Conservation (phyloP, 2,888 invertebrate species). For the Galeopsomyia nigrocyanea region DNA sequence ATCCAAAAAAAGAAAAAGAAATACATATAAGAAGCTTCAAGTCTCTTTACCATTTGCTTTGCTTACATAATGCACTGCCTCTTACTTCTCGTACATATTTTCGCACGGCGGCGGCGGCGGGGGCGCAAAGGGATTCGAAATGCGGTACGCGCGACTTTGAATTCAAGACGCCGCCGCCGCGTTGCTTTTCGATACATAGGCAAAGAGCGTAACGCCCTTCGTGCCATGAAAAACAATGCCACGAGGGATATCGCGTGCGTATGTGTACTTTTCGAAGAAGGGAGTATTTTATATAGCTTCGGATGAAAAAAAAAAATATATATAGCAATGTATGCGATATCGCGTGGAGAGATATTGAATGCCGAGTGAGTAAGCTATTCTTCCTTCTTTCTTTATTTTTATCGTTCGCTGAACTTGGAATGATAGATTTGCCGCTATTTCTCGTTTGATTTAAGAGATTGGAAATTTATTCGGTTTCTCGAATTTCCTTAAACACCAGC, state of each 20-base stretch:
- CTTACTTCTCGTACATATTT: slow-evolving; percentile 38
- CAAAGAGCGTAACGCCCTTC: background rate
- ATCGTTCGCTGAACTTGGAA: too few relatives aligned
- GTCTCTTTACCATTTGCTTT: slow-evolving; percentile 3
- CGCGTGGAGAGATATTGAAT: background rate
- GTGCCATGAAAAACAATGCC: slow-evolving; percentile 37
- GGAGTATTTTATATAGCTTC: background rate
- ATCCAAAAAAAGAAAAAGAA: background rate
- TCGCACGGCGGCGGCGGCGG: too few relatives aligned
- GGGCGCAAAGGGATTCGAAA: slow-evolving; percentile 16
- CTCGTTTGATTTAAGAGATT: too few relatives aligned
- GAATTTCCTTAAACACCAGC: too few relatives aligned
- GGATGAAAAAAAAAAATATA: background rate
- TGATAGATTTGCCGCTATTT: too few relatives aligned
- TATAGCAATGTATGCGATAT: too few relatives aligned
- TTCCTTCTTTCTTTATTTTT: too few relatives aligned
- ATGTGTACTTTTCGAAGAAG: background rate
- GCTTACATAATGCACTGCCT: slow-evolving; percentile 29
- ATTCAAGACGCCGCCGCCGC: slow-evolving; percentile 31
- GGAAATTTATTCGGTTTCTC: too few relatives aligned
- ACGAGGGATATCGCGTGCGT: background rate
- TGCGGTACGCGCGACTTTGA: slow-evolving; percentile 39
- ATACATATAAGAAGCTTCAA: background rate
- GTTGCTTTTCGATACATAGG: slow-evolving; percentile 5
- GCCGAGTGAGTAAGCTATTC: background rate